Conservation (phyloP, 2,888 invertebrate species). For the Hydroisotoma schaefferi region DNA sequence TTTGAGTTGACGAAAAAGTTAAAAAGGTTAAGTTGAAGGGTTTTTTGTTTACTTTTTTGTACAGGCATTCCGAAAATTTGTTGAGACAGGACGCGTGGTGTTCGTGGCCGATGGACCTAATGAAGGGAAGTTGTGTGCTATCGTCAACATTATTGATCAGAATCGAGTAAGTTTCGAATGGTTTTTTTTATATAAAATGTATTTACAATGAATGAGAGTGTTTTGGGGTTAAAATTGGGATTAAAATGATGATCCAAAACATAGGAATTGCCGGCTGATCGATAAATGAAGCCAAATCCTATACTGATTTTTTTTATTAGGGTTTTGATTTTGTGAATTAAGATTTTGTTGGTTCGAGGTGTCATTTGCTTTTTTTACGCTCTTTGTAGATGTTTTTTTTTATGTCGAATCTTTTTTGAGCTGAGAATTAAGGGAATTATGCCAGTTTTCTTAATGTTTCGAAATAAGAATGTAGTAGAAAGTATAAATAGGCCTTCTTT, state of each 20-base stretch:
- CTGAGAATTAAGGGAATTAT: no score
- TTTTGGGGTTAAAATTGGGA: neutral
- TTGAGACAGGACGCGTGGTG: slow-evolving; percentile 96
- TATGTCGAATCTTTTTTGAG: no score
- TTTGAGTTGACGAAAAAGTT: no score
- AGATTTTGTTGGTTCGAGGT: no score
- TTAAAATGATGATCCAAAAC: slow-evolving; percentile 60
- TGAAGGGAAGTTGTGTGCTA: slow-evolving; percentile 86
- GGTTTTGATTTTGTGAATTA: neutral
- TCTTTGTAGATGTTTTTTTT: no score
- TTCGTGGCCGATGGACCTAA: slow-evolving; percentile 85
- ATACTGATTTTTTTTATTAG: slow-evolving; percentile 38
- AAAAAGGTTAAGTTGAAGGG: neutral
- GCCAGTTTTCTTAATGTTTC: no score
- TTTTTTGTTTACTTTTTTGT: slow-evolving; percentile 38
- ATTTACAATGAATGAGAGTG: slow-evolving; percentile 2
- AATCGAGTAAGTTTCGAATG: slow-evolving; percentile 65
- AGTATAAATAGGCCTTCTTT: no score
- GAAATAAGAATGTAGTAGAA: no score
- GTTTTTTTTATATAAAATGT: slow-evolving; percentile 10
- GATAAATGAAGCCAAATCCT: slow-evolving; percentile 61
- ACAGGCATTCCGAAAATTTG: slow-evolving; percentile 86
- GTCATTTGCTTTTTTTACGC: no score
- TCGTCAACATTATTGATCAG: slow-evolving; percentile 96
- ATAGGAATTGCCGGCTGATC: slow-evolving; percentile 76